A percentile compares a stretch with the other conserved stretches of the same genome.
These are phyloP conservation scores for Pitangus sulphuratus DNA, from an alignment of 2,797 vertebrate genomes.

Conservation along the genomic window DNA sequence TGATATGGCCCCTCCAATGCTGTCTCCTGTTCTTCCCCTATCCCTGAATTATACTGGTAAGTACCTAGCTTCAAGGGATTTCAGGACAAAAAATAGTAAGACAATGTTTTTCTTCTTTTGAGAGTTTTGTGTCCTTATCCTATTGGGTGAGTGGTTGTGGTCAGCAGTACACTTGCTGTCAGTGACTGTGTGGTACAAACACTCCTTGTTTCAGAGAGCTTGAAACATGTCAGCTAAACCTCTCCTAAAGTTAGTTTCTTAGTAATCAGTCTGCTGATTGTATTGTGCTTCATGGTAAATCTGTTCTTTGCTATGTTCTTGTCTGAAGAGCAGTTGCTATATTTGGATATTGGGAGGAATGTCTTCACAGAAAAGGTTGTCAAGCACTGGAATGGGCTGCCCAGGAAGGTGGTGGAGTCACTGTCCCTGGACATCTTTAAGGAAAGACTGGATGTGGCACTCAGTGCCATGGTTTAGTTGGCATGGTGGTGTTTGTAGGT, in stretches of 20 bases:
- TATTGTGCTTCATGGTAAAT: background rate
- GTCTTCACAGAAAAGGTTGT: background rate
- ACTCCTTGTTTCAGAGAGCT: background rate
- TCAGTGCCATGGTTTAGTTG: background rate
- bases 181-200: background rate
- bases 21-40: slow-evolving; percentile 69
- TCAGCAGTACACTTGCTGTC: background rate
- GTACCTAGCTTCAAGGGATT: background rate
- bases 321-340: background rate
- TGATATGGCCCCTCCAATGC: slow-evolving; percentile 62
- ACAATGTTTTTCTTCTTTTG: background rate
- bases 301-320: background rate
- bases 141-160: background rate
- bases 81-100: background rate
- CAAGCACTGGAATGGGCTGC: background rate
- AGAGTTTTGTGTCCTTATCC: background rate
- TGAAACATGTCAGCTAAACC: background rate
- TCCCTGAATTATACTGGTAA: slow-evolving; percentile 56
- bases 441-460: background rate
- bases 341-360: background rate
- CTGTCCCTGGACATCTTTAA: background rate
- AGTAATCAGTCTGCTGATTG: background rate
- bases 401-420: background rate
- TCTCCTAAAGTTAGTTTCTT: background rate
- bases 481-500: background rate